phyloP scores from a whole-genome alignment of 2,113 vertebrate species.

The Myiagra hebetior region DNA sequence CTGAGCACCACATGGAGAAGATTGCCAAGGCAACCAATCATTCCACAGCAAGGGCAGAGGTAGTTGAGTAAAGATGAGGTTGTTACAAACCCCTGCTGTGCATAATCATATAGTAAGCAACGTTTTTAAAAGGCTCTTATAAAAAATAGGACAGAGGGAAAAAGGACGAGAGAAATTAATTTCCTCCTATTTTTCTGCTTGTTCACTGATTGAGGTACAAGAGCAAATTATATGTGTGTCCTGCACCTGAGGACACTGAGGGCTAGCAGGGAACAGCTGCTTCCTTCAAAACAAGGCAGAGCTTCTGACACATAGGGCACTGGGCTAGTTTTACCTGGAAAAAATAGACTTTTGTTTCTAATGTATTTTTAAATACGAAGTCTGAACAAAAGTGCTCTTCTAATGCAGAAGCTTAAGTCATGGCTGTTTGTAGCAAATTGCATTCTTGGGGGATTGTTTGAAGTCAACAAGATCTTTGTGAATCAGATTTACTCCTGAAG shows the following conservation, averaged over 20 bases:
- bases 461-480: not conserved
- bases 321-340: not conserved
- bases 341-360: not conserved
- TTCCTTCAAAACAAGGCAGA: not conserved
- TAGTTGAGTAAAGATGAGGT: slow-evolving; percentile 62
- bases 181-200: slow-evolving; percentile 72
- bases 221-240: slow-evolving; percentile 37
- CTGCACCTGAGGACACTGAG: slow-evolving; percentile 71
- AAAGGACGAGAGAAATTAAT: slow-evolving; percentile 65
- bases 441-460: not conserved
- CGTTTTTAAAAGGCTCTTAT: slow-evolving; percentile 76
- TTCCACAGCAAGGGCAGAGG: slow-evolving; percentile 59
- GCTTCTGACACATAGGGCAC: not conserved
- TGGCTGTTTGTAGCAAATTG: not conserved
- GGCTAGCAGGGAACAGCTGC: not conserved
- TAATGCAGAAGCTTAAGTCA: not conserved
- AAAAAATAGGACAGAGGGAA: slow-evolving; percentile 55
- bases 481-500: not conserved
- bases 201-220: slow-evolving; percentile 56
- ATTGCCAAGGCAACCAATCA: slow-evolving; percentile 76
- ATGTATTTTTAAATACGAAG: not conserved
- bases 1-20: slow-evolving; percentile 12
- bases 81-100: slow-evolving; percentile 59
- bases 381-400: not conserved
- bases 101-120: slow-evolving; percentile 72